Percentiles rank a stretch among this genome's conserved stretches.
phyloP scores from a whole-genome alignment of 1,140 invertebrate species.

The Aporrectodea caliginosa region DNA sequence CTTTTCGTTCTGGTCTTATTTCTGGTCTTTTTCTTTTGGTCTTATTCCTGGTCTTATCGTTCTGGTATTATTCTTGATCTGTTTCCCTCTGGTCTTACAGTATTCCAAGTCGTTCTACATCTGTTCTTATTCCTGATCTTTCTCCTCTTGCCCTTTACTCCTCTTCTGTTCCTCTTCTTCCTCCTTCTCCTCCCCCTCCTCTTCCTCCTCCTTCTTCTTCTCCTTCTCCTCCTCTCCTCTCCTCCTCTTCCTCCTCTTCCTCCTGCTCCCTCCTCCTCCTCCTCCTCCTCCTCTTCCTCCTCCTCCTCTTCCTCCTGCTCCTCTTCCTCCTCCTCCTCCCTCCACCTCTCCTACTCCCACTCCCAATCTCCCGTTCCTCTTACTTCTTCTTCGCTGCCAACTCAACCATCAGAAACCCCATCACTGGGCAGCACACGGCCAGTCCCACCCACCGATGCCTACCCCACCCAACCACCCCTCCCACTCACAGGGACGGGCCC shows the following conservation, averaged over 20 bases:
- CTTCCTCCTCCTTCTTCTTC: constrained; percentile 6
- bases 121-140: constrained; percentile 26
- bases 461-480: too few relatives aligned
- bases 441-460: too few relatives aligned
- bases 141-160: constrained; percentile 23
- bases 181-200: constrained; percentile 12
- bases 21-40: too few relatives aligned
- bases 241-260: too few relatives aligned
- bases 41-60: too few relatives aligned
- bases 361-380: not conserved
- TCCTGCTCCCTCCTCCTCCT: too few relatives aligned
- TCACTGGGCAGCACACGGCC: too few relatives aligned
- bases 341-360: not conserved
- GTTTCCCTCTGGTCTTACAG: constrained; percentile 21
- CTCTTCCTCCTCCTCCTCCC: not conserved
- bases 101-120: constrained; percentile 20
- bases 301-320: not conserved
- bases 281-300: constrained; percentile 9
- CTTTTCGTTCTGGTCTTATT: too few relatives aligned
- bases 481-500: too few relatives aligned
- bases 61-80: constrained; percentile 11
- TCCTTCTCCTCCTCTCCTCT: constrained; percentile 22
- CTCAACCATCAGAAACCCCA: too few relatives aligned
- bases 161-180: too few relatives aligned
- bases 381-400: too few relatives aligned